Evolutionary conservation across 2,113 vertebrate species (phyloP).

Genomic region (Paramormyrops kingsleyae): DNA sequence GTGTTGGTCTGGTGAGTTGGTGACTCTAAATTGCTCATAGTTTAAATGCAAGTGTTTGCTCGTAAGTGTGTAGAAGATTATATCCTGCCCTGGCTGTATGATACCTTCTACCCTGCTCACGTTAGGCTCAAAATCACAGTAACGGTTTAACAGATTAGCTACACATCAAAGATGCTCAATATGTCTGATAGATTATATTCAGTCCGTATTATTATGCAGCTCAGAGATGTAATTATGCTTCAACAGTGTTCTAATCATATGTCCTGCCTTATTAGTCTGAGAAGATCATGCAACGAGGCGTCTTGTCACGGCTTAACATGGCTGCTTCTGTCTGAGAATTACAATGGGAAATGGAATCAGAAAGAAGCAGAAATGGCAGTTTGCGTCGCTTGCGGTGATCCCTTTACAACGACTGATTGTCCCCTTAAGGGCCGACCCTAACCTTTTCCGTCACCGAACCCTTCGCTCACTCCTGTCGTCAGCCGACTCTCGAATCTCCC

Average conservation of each 20-base stretch:
- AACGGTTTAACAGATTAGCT: not conserved
- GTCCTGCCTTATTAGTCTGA: not conserved
- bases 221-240: not conserved
- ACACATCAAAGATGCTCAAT: not conserved
- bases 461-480: not conserved
- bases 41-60: not conserved
- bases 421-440: not conserved
- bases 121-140: not conserved
- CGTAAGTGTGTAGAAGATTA: not conserved
- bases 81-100: not conserved
- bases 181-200: not conserved
- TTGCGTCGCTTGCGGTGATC: not conserved
- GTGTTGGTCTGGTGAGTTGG: not conserved
- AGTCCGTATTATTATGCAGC: not conserved
- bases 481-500: not conserved
- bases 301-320: not conserved
- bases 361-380: not conserved
- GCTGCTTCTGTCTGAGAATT: not conserved
- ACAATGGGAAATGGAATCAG: not conserved
- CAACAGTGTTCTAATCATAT: not conserved
- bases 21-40: not conserved
- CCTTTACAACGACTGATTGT: not conserved
- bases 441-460: not conserved
- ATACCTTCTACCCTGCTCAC: not conserved
- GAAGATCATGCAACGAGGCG: not conserved